Evolutionary conservation across 2,797 vertebrate genomes (phyloP), one percentile per base, ranked within the genome.

Genomic region (Hypotaenidia okinawae): DNA sequence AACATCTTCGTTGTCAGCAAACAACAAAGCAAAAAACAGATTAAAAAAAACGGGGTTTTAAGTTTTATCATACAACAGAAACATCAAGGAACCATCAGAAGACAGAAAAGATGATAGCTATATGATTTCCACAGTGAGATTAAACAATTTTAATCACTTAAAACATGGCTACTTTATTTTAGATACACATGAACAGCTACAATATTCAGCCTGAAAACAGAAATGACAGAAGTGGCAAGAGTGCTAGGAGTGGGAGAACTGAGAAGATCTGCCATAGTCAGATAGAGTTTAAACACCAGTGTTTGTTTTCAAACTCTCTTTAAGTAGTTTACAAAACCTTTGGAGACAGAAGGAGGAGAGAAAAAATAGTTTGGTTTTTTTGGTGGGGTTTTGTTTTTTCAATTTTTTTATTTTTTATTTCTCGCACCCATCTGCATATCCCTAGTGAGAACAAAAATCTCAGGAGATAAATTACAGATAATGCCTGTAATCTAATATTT

Each of bases 51-150:
- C 23, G 17, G 3, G 28, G 8, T 8, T 86, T 75, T 81, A 61
- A 80, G 70, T 76, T 59, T 72, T 72, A 9, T 72, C 37, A 75
- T 49, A 28, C 21, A 62, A 39, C 6, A 78, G 10, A 70, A 78
- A 89, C 28, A 91, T 41, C 37, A 94, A 79, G 35, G 61, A 93
- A 70, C 69, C 59, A 90, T 70, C 16, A 1, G 2, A 74, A 82
- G 61, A 75, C 91, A 88, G 87, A 94, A 89, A 87, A 92, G 4
- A 87, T 15, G 27, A 80, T 35, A 95, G 49, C 67, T 91, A 74
- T 93, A 94, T 96, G 72, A 93, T 96, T 96, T 88, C 89, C 87
- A 87, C 81, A 73, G 76, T 93, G 55, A 97, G 64, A 89, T 87
- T 75, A 93, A 97, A 85, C 73, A 88, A 77, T 74, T 94, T 70